phyloP scores from a whole-genome alignment of 2,113 vertebrate genomes.

The Fukomys damarensis region DNA sequence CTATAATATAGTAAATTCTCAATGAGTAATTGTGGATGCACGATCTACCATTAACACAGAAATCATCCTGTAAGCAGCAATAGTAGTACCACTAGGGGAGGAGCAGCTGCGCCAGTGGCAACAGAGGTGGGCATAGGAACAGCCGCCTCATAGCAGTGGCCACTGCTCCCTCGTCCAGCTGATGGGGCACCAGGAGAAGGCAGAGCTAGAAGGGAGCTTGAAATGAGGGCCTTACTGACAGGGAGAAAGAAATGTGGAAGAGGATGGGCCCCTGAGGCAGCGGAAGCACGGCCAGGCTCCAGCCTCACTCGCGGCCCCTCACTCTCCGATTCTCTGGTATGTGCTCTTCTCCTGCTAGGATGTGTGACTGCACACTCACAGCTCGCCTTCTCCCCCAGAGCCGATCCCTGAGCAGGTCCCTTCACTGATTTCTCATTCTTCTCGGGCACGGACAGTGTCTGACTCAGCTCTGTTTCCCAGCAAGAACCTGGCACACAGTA shows the following conservation, averaged over 20 bases:
- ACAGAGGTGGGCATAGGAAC: fast-evolving
- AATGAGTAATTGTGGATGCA: background rate
- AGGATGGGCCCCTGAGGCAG: fast-evolving
- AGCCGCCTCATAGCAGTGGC: no score
- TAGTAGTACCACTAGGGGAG: background rate
- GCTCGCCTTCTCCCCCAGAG: background rate
- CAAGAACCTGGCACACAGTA: slow-evolving; percentile 77
- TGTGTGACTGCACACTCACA: fast-evolving
- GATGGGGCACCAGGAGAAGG: background rate
- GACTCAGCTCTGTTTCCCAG: slow-evolving; percentile 69
- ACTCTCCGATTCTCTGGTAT: background rate
- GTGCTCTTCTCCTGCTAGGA: background rate
- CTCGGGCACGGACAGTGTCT: slow-evolving; percentile 26
- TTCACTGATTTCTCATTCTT: slow-evolving; percentile 5
- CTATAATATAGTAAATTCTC: background rate
- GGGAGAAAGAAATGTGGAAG: background rate
- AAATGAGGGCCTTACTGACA: background rate
- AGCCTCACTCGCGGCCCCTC: fast-evolving
- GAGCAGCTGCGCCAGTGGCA: fast-evolving
- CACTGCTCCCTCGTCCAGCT: background rate
- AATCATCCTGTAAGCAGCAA: background rate
- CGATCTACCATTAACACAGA: background rate
- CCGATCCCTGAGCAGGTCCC: background rate
- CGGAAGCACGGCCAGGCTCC: background rate
- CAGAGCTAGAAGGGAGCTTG: background rate